Conservation (phyloP, 2,888 invertebrate species). For the Smittia sp. region DNA sequence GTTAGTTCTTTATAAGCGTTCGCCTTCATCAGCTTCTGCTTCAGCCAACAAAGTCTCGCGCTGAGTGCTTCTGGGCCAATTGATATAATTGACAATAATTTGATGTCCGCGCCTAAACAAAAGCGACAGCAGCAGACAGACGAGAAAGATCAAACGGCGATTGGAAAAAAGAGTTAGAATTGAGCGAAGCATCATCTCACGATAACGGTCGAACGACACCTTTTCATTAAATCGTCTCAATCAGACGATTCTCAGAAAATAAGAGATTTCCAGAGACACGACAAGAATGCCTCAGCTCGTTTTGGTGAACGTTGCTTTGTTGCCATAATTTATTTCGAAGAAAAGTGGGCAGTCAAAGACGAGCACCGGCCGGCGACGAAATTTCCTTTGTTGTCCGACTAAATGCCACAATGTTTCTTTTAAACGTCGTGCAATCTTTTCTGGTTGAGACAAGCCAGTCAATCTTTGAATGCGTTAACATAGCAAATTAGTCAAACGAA, state of each 20-base stretch:
- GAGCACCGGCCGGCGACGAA: background rate
- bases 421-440: background rate
- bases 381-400: background rate
- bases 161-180: background rate
- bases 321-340: background rate
- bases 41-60: background rate
- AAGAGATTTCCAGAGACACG: background rate
- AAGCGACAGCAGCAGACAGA: background rate
- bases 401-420: constrained; percentile 15
- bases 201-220: background rate
- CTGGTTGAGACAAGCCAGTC: background rate
- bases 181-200: background rate
- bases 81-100: constrained; percentile 25
- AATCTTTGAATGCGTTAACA: constrained; percentile 9
- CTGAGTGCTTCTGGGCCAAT: constrained; percentile 21
- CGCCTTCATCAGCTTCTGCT: constrained; percentile 8
- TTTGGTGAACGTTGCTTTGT: background rate
- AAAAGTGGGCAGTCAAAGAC: background rate
- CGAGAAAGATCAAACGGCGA: background rate
- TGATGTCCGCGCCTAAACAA: background rate
- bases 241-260: background rate
- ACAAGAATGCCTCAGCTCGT: background rate
- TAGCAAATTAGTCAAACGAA: constrained; percentile 1
- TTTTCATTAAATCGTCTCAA: background rate
- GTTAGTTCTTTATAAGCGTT: constrained; percentile 16